phyloP scores from a whole-genome alignment of 2,888 invertebrate genomes.

The Halictus ligatus region DNA sequence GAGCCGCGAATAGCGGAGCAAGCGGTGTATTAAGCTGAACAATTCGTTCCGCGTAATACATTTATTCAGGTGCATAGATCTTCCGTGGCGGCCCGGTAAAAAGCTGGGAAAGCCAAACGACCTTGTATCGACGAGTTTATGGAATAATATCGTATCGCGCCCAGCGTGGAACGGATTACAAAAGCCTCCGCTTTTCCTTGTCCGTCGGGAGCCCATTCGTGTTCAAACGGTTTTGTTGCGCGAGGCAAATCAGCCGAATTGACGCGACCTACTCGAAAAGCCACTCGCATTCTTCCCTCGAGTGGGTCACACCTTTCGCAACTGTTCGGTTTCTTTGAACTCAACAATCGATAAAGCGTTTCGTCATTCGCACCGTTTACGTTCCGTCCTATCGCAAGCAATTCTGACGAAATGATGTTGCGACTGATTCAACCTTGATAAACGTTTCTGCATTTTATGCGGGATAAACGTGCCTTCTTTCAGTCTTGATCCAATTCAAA shows the following conservation, averaged over 20 bases:
- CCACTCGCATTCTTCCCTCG: constrained; percentile 13
- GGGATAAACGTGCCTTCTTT: no score
- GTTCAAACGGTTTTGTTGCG: neutral
- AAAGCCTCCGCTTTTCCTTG: constrained; percentile 26
- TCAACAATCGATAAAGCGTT: neutral
- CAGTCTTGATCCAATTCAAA: no score
- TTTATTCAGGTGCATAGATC: constrained; percentile 26
- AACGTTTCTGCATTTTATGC: neutral
- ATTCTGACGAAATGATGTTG: neutral
- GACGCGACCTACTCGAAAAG: constrained; percentile 33
- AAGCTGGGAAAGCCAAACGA: constrained; percentile 30
- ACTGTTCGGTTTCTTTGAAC: constrained; percentile 10
- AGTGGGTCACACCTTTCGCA: neutral
- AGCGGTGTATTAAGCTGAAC: constrained; percentile 32
- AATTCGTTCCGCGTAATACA: constrained; percentile 29
- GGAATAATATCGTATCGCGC: constrained; percentile 33
- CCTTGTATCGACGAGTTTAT: neutral
- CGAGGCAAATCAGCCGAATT: constrained; percentile 28
- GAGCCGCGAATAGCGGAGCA: constrained; percentile 33
- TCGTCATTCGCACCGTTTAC: neutral
- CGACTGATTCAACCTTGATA: neutral
- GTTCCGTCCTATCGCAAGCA: neutral
- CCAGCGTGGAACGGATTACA: constrained; percentile 34
- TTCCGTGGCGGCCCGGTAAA: constrained; percentile 21
- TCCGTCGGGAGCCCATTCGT: neutral